Evolutionary conservation across 1,140 invertebrate species (phyloP).

Genomic region (Protaetia brevitarsis): DNA sequence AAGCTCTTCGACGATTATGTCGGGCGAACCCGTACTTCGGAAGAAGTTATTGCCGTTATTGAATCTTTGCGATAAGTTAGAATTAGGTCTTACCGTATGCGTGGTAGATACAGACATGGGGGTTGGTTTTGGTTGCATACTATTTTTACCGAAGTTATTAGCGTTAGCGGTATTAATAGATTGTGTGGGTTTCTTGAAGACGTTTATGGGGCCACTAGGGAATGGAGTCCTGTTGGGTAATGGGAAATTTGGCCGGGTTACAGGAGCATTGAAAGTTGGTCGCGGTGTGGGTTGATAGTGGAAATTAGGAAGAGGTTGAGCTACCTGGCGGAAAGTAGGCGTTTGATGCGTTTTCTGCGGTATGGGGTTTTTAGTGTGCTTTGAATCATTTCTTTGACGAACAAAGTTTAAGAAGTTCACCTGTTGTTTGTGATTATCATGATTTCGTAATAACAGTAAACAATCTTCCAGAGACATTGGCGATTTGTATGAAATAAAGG

Average conservation of each 20-base stretch:
- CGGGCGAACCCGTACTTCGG: neutral
- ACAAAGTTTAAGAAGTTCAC: slow-evolving; percentile 19
- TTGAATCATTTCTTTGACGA: neutral
- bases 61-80: neutral
- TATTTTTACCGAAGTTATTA: neutral
- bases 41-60: neutral
- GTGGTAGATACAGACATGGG: slow-evolving; percentile 17
- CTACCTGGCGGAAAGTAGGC: neutral
- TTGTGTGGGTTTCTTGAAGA: neutral
- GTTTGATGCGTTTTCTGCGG: neutral
- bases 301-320: neutral
- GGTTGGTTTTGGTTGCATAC: neutral
- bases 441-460: slow-evolving; percentile 5
- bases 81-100: neutral
- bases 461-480: slow-evolving; percentile 17
- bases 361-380: neutral
- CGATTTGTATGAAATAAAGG: slow-evolving; percentile 5
- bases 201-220: neutral
- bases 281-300: neutral
- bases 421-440: slow-evolving; percentile 23
- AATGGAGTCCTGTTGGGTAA: neutral
- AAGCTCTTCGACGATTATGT: slow-evolving; percentile 8
- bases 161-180: neutral
- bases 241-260: neutral
- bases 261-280: neutral